phyloP scores from a whole-genome alignment of 2,113 vertebrate genomes.

The Microcebus griseorufus region DNA sequence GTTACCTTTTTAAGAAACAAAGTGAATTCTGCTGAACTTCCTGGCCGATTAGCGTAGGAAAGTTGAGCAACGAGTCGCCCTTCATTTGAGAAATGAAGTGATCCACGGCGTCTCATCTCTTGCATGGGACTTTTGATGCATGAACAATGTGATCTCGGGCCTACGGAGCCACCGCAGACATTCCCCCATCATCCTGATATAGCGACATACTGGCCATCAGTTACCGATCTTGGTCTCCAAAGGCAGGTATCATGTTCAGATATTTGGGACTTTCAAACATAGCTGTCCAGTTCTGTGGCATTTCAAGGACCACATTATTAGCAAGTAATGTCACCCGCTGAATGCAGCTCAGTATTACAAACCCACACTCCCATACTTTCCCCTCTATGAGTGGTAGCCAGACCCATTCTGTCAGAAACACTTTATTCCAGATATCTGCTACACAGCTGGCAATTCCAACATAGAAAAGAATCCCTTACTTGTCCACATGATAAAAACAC shows the following conservation, averaged over 20 bases:
- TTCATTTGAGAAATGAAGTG: neutral
- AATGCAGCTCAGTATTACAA: neutral
- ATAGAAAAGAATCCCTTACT: neutral
- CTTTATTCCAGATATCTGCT: neutral
- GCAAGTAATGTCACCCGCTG: neutral
- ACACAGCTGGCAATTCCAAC: neutral
- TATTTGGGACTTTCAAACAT: neutral
- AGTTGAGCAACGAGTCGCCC: neutral
- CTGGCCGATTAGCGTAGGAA: neutral
- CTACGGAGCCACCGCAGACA: neutral
- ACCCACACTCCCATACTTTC: neutral
- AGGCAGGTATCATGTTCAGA: neutral
- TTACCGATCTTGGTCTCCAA: neutral
- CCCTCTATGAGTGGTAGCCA: neutral
- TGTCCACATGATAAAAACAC: neutral
- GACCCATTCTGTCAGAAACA: conserved; percentile 24
- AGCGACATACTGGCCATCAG: neutral
- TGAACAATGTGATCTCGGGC: neutral
- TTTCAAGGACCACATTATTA: conserved; percentile 38
- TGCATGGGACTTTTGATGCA: neutral
- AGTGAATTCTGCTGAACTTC: conserved; percentile 1
- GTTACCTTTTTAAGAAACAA: neutral
- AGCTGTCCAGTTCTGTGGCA: neutral
- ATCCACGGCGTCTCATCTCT: neutral
- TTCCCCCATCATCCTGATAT: neutral